Evolutionary conservation across 2,888 invertebrate species (phyloP), one percentile per base, ranked within the genome.

Genomic region (Mesochorus sp.): DNA sequence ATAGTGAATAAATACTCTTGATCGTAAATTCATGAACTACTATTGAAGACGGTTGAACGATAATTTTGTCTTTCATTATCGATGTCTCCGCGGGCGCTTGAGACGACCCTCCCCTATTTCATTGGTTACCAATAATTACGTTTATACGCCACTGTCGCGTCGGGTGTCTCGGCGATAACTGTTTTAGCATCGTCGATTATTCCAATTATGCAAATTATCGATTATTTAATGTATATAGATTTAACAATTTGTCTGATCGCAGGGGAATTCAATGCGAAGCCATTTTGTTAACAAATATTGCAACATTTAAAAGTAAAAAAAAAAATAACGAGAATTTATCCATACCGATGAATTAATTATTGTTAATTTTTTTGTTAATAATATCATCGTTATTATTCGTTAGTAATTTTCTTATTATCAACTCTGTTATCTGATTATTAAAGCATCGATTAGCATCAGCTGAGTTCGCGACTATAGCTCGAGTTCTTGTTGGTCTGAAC

Each of bases 1-100:
- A 51, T 39, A 72, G 55, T n/a, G n/a, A n/a, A n/a, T n/a, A n/a
- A 53, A 42, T 21, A 72, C 24, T 44, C 37, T 14, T 39, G 28
- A 61, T 53, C 6, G 34, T 34, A 51, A 17, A 76, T 71, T 59
- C 55, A 76, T 76, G 57, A 59, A 51, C 66, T 71, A 47, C 28
- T 21, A 61, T 42, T 4, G n/a, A 24, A 24, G 34, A 8, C 14
- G 62, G 28, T 31, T 55, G 12, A n/a, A n/a, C n/a, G 12, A 34
- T 64, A 64, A 55, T 72, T 62, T 31, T 31, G 42, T 42, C 55
- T 26, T 28, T 34, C 34, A 47, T 39, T 53, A n/a, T 37, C n/a
- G 8, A 34, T 6, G 14, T 26, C 34, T 12, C 34, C 44, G 14
- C 19, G 28, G 37, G 5, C 10, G 2, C 14, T n/a, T 1, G 8